Base-by-base conservation (phyloP, 2,888 invertebrate species). In the Schizotus pectinicornis region DNA sequence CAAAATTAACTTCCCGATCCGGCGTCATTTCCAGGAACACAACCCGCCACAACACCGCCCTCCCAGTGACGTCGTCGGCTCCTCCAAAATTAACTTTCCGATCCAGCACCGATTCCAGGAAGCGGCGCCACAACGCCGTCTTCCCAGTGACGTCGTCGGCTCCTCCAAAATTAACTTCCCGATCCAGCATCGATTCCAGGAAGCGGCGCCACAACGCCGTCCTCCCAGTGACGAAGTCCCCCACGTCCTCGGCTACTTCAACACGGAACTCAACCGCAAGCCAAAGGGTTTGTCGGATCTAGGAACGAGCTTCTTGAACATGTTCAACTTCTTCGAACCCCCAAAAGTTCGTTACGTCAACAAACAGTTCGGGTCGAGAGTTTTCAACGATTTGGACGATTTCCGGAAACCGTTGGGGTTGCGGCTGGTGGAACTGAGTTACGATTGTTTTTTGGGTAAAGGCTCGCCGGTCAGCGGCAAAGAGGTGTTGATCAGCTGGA, bases 401-500 rank as follows among this genome's bases (percentile, higher is more conserved):
- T 56, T 61, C 45, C 59, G 56, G 5, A 78, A 77, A 56, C 74
- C 82, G 1, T 64, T 82, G 35, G 84, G 83, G 9, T 63, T 79
- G 52, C 74, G 78, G 55, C 71, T 84, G 53, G 80, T 84, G 1
- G 78, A 81, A 59, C 67, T 80, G 60, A 77, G 81, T 59, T 82
- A 78, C 65, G 71, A 77, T 43, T 85, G 84, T 66, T 74, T 77
- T 6, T 70, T 79, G 30, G 81, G 81, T 35, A 79, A 81, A 43
- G 84, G 83, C 1, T 81, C 83, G 9, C 84, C 84, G 0, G 69
- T 79, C 38, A 73, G 77, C 46, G 82, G 81, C 1, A 62, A 74
- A 7, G 70, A 75, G 34, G 80, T 86, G 81, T 79, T 86, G 32
- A 83, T 89, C 51, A 85, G 86, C 68, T 89, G 89, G 89, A 84